Evolutionary conservation across 1,140 invertebrate genomes (phyloP), one percentile per base, ranked within the genome.

Genomic region (Lordiphosa clarofinis): DNA sequence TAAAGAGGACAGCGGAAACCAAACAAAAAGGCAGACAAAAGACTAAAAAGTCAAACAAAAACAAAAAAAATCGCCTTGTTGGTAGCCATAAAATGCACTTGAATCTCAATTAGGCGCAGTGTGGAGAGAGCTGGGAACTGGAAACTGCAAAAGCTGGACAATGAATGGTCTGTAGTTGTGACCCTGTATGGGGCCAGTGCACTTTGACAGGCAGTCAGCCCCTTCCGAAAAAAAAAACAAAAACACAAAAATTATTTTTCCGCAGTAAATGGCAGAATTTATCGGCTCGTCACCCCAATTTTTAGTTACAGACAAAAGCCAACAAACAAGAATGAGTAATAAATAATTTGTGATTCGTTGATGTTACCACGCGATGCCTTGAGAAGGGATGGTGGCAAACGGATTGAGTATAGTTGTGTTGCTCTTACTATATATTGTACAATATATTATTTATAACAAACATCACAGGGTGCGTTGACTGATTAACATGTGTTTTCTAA

Each of bases 401-500:
- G 39, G 46, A 39, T 64, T 24, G 46, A 55, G 49, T 46, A 35
- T 42, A 7, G 44, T 58, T 54, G 61, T 44, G 66, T 38, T 33
- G 6, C 38, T 56, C 6, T 31, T 37, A 36, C 15, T 66, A 49
- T 65, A 66, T 63, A 31, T 24, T 24, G 21, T 24, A 24, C 56
- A 65, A 37, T 39, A 36, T 11, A n/a, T 24, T 39, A 33, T 33
- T 33, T 43, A 50, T 70, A 36, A 36, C 49, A 28, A 21, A 46
- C 13, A 31, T 8, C n/a, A 21, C 37, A 56, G 35, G 19, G 46
- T 10, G 43, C 12, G 67, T 61, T 76, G 67, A 82, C 67, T 75
- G 75, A 76, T 82, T 72, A 60, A 56, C 75, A 81, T 67, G 82
- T 81, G 78, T 76, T 81, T 76, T 84, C 33, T 28, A 60, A 76